Percentiles rank a stretch among this genome's conserved stretches.
phyloP scores from a whole-genome alignment of 1,140 invertebrate species.

The Caenorhabditis inopinata region DNA sequence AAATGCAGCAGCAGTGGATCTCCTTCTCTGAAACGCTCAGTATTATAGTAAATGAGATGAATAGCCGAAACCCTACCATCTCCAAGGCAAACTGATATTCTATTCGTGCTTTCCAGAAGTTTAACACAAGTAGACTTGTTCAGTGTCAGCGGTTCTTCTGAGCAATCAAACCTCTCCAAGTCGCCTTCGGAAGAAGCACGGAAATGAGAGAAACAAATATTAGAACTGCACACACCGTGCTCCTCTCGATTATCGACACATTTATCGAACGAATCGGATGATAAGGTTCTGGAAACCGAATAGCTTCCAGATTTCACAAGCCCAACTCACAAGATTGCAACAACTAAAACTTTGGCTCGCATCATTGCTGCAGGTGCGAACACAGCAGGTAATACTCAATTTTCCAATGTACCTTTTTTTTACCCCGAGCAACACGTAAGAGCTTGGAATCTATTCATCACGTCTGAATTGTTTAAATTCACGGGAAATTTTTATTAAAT shows the following conservation, averaged over 20 bases:
- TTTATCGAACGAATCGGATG: neutral
- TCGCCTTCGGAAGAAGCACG: neutral
- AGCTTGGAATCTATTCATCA: no score
- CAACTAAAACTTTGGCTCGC: no score
- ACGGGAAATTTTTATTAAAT: no score
- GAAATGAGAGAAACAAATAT: constrained; percentile 16
- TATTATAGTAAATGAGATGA: neutral
- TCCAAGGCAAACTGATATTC: neutral
- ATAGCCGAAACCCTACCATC: neutral
- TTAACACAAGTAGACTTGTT: neutral
- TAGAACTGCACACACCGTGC: neutral
- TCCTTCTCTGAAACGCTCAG: neutral
- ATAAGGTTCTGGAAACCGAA: neutral
- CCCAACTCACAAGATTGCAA: no score
- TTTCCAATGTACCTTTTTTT: no score
- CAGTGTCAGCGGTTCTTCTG: neutral
- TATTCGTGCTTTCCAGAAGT: neutral
- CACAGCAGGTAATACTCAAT: no score
- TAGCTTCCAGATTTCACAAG: neutral
- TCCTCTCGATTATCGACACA: neutral
- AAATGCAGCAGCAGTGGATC: neutral
- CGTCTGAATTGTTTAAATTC: no score
- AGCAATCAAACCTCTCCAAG: neutral
- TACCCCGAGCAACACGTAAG: no score
- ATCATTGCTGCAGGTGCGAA: no score